Conservation (phyloP, 1,140 invertebrate species). For the Manduca sexta region DNA sequence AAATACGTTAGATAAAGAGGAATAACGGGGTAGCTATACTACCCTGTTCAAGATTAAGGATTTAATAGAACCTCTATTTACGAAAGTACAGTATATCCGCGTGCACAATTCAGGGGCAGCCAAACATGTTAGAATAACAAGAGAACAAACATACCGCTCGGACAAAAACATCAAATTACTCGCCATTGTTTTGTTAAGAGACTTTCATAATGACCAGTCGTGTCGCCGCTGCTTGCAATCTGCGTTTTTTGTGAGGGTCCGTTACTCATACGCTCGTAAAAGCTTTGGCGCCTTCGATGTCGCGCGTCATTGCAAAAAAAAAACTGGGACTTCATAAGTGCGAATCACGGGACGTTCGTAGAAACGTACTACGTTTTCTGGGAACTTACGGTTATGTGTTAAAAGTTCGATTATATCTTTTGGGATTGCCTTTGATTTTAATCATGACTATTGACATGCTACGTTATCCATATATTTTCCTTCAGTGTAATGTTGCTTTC, state of each 20-base stretch:
- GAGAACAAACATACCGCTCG: constrained; percentile 20
- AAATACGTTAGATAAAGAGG: no score
- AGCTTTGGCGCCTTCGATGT: constrained; percentile 55
- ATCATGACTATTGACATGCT: no score
- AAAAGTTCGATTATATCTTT: constrained; percentile 3
- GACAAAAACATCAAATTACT: constrained; percentile 41
- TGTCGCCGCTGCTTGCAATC: constrained; percentile 31
- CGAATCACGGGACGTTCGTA: constrained; percentile 40
- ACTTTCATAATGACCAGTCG: constrained; percentile 37
- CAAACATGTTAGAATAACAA: no score
- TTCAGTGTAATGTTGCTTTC: no score
- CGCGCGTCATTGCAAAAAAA: constrained; percentile 27
- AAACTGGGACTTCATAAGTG: constrained; percentile 40
- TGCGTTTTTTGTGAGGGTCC: constrained; percentile 40
- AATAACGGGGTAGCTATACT: no score
- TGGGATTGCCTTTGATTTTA: constrained; percentile 3
- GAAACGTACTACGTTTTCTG: constrained; percentile 43
- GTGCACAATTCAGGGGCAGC: no score
- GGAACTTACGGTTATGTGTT: constrained; percentile 21
- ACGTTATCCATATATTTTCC: no score
- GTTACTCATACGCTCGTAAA: constrained; percentile 33
- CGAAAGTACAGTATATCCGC: no score
- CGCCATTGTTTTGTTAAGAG: constrained; percentile 50
- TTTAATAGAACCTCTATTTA: no score
- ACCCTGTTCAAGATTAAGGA: no score